Conservation (phyloP, 1,140 invertebrate species). For the Ceratitis capitata region DNA sequence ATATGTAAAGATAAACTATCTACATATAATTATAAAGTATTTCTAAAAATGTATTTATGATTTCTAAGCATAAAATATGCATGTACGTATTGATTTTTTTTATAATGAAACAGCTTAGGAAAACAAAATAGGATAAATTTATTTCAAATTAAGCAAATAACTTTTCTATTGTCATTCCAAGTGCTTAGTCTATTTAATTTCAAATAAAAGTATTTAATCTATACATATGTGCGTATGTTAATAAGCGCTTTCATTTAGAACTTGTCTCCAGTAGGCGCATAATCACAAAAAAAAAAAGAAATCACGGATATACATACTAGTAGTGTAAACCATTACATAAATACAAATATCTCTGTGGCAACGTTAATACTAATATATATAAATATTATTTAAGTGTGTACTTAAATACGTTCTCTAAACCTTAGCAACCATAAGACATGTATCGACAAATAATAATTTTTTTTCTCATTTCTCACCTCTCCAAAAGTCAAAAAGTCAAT, state of each 20-base stretch:
- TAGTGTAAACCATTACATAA: background rate
- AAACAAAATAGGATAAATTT: background rate
- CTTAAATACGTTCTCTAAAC: background rate
- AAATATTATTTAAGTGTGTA: too few relatives aligned
- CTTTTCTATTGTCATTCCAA: background rate
- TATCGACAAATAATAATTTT: background rate
- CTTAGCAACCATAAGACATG: background rate
- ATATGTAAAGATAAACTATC: background rate
- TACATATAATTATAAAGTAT: background rate
- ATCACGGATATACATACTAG: background rate
- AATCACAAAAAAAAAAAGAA: too few relatives aligned
- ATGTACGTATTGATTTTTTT: background rate
- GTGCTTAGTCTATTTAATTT: background rate
- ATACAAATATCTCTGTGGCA: background rate
- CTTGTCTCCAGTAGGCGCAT: too few relatives aligned
- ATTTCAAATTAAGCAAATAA: background rate
- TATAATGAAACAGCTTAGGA: background rate
- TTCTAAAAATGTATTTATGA: slow-evolving; percentile 8
- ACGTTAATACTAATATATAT: background rate
- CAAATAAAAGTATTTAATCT: slow-evolving; percentile 16
- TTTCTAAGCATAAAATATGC: background rate
- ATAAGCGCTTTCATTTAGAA: too few relatives aligned
- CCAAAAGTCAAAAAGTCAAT: background rate
- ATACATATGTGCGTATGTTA: too few relatives aligned
- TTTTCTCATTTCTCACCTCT: background rate